Evolutionary conservation across 2,113 vertebrate genomes (phyloP).

Genomic region (Marmota flaviventris): DNA sequence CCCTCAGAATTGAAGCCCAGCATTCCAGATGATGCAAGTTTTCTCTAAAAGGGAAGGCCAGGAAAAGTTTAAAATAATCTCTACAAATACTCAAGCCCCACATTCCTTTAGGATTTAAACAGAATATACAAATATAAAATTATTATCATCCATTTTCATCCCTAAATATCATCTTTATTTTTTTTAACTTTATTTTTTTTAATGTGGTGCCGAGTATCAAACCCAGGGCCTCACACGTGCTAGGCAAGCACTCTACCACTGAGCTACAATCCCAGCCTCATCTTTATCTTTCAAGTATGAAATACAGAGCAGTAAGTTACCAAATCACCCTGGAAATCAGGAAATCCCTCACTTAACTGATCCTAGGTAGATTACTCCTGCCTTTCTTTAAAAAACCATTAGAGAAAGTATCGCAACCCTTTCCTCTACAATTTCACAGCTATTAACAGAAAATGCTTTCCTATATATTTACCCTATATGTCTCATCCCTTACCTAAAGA

Average conservation of each 20-base stretch:
- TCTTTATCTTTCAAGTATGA: constrained; percentile 18
- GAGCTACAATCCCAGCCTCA: not conserved
- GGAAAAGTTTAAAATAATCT: constrained; percentile 18
- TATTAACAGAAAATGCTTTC: constrained; percentile 28
- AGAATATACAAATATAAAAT: not conserved
- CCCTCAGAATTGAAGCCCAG: not conserved
- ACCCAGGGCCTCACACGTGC: too few relatives aligned
- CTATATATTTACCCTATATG: not conserved
- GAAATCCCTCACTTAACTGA: constrained; percentile 20
- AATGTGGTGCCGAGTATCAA: too few relatives aligned
- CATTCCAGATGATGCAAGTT: not conserved
- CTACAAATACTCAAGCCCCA: not conserved
- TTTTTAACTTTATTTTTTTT: not conserved
- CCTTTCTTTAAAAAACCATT: not conserved
- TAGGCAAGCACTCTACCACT: too few relatives aligned
- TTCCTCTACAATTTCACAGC: not conserved
- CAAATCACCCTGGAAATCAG: not conserved
- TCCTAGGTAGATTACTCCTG: not conserved
- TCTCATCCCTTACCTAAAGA: constrained; percentile 22
- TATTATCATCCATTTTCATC: not conserved
- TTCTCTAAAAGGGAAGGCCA: not conserved
- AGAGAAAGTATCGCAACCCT: constrained; percentile 4
- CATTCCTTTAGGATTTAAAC: constrained; percentile 24
- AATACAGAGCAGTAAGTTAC: not conserved
- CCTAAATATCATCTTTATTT: constrained; percentile 12